These are phyloP conservation scores for Ectropis crepuscularia DNA, from an alignment of 2,888 invertebrate species.

Conservation along the genomic window DNA sequence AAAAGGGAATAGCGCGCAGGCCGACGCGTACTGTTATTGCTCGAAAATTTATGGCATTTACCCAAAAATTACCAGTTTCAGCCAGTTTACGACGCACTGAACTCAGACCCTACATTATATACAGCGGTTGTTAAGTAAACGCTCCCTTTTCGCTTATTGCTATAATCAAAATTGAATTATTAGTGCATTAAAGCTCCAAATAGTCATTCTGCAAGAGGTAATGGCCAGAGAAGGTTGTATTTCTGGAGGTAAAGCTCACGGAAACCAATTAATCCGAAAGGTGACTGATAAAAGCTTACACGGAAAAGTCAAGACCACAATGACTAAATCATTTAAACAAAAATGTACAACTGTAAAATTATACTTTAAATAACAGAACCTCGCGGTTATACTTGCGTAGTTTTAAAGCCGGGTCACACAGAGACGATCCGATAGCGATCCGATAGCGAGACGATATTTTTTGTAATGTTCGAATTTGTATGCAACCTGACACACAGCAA, in stretches of 20 bases:
- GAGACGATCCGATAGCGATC: too few relatives aligned
- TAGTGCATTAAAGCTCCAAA: slow-evolving; percentile 38
- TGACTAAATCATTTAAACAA: too few relatives aligned
- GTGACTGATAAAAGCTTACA: not conserved
- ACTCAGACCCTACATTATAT: slow-evolving; percentile 50
- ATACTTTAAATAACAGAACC: too few relatives aligned
- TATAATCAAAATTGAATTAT: slow-evolving; percentile 47
- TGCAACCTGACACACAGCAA: too few relatives aligned
- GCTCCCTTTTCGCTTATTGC: slow-evolving; percentile 46
- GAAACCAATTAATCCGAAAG: slow-evolving; percentile 10
- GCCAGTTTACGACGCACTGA: slow-evolving; percentile 67
- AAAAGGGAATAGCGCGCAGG: slow-evolving; percentile 78
- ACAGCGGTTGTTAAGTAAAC: slow-evolving; percentile 47
- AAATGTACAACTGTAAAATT: too few relatives aligned
- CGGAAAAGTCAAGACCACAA: not conserved
- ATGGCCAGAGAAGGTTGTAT: slow-evolving; percentile 21
- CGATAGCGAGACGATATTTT: too few relatives aligned
- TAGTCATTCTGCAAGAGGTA: slow-evolving; percentile 32
- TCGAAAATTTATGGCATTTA: slow-evolving; percentile 74
- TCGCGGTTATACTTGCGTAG: too few relatives aligned
- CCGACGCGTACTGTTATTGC: slow-evolving; percentile 76
- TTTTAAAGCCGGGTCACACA: too few relatives aligned
- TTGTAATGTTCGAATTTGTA: too few relatives aligned
- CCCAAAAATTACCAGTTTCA: slow-evolving; percentile 75
- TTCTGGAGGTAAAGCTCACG: slow-evolving; percentile 9